Percentiles rank a stretch among this genome's conserved stretches.
These are phyloP conservation scores for Proctacanthus coquilletti DNA, from an alignment of 1,140 invertebrate genomes.

Conservation along the genomic window DNA sequence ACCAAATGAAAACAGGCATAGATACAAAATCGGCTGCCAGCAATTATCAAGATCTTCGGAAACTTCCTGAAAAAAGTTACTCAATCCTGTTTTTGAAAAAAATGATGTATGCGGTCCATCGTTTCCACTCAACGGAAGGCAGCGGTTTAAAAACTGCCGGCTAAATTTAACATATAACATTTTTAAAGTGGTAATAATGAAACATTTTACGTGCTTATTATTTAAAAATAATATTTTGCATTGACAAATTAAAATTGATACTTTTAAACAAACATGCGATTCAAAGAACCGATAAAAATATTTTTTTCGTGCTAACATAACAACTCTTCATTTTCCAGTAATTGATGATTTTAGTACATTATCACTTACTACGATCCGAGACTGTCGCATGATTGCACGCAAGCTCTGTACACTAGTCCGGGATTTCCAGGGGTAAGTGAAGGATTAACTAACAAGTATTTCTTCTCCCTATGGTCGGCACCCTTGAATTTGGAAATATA, in stretches of 20 bases:
- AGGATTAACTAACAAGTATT: slow-evolving; percentile 22
- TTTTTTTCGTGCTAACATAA: no score
- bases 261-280: no score
- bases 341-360: no score
- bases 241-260: no score
- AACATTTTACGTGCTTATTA: no score
- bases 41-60: slow-evolving; percentile 41
- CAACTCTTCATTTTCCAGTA: no score
- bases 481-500: slow-evolving; percentile 10
- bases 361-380: background rate
- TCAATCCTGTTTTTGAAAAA: slow-evolving; percentile 34
- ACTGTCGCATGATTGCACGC: background rate
- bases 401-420: background rate
- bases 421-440: background rate
- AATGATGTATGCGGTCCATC: slow-evolving; percentile 24
- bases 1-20: slow-evolving; percentile 46
- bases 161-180: no score
- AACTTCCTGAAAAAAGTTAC: slow-evolving; percentile 43
- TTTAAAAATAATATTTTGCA: no score
- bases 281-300: no score
- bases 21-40: slow-evolving; percentile 45
- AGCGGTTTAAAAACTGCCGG: slow-evolving; percentile 36
- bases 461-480: slow-evolving; percentile 9
- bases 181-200: no score
- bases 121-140: slow-evolving; percentile 32